Conservation (phyloP, 2,888 invertebrate species). For the Baccha elongata region DNA sequence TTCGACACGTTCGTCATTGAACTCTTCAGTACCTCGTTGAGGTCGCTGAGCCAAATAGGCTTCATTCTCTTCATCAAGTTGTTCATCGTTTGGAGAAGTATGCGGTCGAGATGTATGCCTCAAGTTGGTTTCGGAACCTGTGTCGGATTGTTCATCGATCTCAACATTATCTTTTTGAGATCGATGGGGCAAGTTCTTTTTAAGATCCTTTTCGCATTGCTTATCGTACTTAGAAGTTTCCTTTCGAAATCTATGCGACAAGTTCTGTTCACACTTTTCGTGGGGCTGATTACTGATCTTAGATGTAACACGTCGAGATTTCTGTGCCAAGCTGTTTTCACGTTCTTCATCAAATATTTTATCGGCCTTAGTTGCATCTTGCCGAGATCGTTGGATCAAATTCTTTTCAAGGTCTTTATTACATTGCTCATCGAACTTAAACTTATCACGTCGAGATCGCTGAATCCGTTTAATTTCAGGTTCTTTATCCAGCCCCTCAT, state of each 20-base stretch:
- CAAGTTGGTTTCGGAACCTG: not conserved
- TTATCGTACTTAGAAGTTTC: conserved; percentile 3
- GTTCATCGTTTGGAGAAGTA: not conserved
- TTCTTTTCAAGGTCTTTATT: not conserved
- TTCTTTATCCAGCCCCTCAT: too few relatives aligned
- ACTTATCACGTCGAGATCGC: not conserved
- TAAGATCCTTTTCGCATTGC: not conserved
- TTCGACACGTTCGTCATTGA: not conserved
- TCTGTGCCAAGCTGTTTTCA: not conserved
- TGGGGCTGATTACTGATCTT: not conserved
- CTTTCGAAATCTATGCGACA: not conserved
- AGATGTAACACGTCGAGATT: not conserved
- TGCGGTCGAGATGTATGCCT: not conserved
- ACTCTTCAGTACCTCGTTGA: not conserved
- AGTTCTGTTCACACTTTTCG: not conserved
- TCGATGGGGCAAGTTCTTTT: not conserved
- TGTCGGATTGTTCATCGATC: not conserved
- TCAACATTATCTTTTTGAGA: not conserved
- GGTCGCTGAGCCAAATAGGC: not conserved
- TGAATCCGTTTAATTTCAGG: too few relatives aligned
- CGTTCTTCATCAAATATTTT: not conserved
- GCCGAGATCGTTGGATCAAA: too few relatives aligned
- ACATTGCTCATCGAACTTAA: not conserved
- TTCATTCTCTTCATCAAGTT: not conserved
- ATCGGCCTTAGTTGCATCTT: too few relatives aligned